Percentiles rank a stretch among this genome's conserved stretches.
Evolutionary conservation across 2,113 vertebrate species (phyloP).

Genomic region (Epinephelus moara): DNA sequence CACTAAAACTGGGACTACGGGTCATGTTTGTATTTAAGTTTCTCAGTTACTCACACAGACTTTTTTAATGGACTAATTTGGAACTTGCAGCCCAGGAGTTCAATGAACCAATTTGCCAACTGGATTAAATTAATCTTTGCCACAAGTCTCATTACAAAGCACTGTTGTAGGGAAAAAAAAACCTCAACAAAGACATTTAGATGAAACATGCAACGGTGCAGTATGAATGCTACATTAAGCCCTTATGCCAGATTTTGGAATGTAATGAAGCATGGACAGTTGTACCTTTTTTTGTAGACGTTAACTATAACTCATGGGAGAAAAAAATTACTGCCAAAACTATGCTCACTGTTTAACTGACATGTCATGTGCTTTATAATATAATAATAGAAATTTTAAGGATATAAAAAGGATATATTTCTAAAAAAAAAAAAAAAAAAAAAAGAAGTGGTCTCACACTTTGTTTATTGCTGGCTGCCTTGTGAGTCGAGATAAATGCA

Average conservation of each 20-base stretch:
- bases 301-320: slow-evolving; percentile 21
- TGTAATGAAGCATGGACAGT: slow-evolving; percentile 77
- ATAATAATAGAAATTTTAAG: slow-evolving; percentile 58
- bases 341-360: slow-evolving; percentile 31
- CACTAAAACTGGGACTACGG: background rate
- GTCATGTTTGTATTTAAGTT: slow-evolving; percentile 1
- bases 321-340: slow-evolving; percentile 35
- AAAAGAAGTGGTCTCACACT: slow-evolving; percentile 44
- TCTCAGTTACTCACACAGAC: slow-evolving; percentile 31
- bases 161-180: slow-evolving; percentile 39
- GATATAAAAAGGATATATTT: slow-evolving; percentile 70
- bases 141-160: slow-evolving; percentile 41
- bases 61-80: background rate
- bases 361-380: slow-evolving; percentile 54
- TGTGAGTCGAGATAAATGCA: slow-evolving; percentile 43
- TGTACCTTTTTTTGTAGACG: slow-evolving; percentile 45
- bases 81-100: slow-evolving; percentile 1
- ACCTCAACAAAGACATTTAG: slow-evolving; percentile 51
- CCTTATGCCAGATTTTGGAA: slow-evolving; percentile 80
- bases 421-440: slow-evolving; percentile 36
- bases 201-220: slow-evolving; percentile 60
- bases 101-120: slow-evolving; percentile 24
- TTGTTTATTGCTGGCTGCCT: slow-evolving; percentile 78
- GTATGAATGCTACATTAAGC: slow-evolving; percentile 78
- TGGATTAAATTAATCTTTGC: slow-evolving; percentile 41